phyloP scores from a whole-genome alignment of 2,888 invertebrate species.

The Nemoura dubitans region DNA sequence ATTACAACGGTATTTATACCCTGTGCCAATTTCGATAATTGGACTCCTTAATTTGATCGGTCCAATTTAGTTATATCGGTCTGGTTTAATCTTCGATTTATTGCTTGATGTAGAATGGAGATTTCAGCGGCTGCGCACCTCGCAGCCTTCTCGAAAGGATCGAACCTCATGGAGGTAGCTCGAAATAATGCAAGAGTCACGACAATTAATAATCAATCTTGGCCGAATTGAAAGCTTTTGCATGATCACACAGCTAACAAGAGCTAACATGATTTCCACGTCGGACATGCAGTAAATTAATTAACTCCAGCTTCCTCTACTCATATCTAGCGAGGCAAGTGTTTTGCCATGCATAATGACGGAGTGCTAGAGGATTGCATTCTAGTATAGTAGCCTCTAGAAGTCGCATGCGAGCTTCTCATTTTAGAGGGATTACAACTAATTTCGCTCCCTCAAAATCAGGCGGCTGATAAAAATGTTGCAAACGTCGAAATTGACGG shows the following conservation, averaged over 20 bases:
- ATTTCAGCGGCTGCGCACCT: background rate
- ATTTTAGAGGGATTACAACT: background rate
- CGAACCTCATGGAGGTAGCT: background rate
- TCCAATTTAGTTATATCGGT: background rate
- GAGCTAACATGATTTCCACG: conserved; percentile 20
- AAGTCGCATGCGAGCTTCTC: background rate
- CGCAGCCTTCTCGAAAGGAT: too few species aligned
- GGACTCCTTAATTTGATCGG: background rate
- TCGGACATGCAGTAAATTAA: conserved; percentile 27
- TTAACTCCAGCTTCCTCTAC: conserved; percentile 18
- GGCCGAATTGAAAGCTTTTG: conserved; percentile 16
- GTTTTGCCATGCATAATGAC: background rate
- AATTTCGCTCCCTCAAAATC: too few species aligned
- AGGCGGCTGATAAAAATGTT: background rate
- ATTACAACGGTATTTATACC: background rate
- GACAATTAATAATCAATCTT: conserved; percentile 30
- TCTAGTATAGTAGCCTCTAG: background rate
- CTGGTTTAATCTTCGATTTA: background rate
- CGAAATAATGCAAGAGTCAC: conserved; percentile 23
- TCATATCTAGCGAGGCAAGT: background rate
- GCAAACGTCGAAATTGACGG: background rate
- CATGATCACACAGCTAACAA: background rate
- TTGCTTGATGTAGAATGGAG: background rate
- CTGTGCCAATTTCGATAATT: background rate
- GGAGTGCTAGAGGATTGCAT: background rate